Evolutionary conservation across 2,797 vertebrate genomes (phyloP), one percentile per base, ranked within the genome.

Genomic region (Helicolenus hilgendorfi): DNA sequence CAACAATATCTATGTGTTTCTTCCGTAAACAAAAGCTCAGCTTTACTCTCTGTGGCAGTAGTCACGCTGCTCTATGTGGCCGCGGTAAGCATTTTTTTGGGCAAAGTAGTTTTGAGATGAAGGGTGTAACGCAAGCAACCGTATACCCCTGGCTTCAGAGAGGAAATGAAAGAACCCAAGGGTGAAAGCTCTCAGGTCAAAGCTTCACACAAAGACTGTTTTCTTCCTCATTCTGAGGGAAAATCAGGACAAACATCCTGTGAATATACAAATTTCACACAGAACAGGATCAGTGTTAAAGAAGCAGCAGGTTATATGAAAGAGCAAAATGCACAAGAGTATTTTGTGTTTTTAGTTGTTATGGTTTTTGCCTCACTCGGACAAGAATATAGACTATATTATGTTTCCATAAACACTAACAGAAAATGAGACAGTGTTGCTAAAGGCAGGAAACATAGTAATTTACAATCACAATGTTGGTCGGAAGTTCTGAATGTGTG

Each of bases 121-220:
- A 62, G 79, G 65, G 71, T 74, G 77, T 60, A 75, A 36, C 14
- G n/a, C n/a, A 59, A 63, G 73, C 69, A 69, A 59, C 58, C 24
- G 29, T 68, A 71, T 76, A 86, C 13, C 72, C 56, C 36, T 58
- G 84, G 77, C 80, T 88, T 88, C 26, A 72, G 38, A 77, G 80
- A 90, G 88, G 88, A 94, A 94, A 89, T 90, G 67, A 92, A 91
- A 92, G 72, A 81, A 75, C 70, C 29, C 10, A 10, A 73, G 76
- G 29, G 79, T 56, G 33, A 79, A 80, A 81, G 13, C 22, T 82
- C 58, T 72, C 68, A 64, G 69, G 70, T 89, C 69, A 69, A 5
- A 72, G 27, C 55, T 70, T 88, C 38, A 77, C 79, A 91, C 35
- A 86, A 71, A 35, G 24, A 62, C 70, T n/a, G 49, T 71, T 78